Conservation (phyloP, 2,113 vertebrate species). For the Crotalus viridis region DNA sequence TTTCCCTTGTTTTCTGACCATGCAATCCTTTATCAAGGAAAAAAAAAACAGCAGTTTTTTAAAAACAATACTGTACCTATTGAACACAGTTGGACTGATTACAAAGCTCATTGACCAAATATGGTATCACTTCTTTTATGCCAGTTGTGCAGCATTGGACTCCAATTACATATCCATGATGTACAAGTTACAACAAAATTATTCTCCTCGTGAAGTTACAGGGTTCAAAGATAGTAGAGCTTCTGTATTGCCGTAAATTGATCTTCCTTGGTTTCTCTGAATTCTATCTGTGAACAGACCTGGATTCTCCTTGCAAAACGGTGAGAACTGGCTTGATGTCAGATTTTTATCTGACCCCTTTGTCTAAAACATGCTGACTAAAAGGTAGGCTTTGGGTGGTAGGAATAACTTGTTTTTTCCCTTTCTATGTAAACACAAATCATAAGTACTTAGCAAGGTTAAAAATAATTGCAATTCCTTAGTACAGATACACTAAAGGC, state of each 20-base stretch:
- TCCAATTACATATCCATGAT: constrained; percentile 68
- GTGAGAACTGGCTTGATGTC: constrained; percentile 68
- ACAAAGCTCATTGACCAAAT: constrained; percentile 55
- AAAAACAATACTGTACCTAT: not conserved
- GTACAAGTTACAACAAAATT: constrained; percentile 61
- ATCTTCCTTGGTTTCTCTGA: constrained; percentile 62
- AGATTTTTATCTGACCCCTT: constrained; percentile 61
- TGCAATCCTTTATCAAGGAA: constrained; percentile 42
- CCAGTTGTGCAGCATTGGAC: constrained; percentile 54
- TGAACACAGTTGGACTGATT: constrained; percentile 41
- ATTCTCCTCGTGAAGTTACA: constrained; percentile 54
- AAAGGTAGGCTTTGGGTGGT: not conserved
- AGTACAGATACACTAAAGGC: not conserved
- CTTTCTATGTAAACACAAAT: not conserved
- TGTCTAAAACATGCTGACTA: constrained; percentile 33
- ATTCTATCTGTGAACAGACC: constrained; percentile 54
- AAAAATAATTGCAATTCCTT: not conserved
- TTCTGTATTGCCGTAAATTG: constrained; percentile 70
- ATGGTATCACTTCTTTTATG: constrained; percentile 60
- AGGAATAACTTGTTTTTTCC: not conserved
- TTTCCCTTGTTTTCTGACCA: constrained; percentile 20
- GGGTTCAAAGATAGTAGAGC: constrained; percentile 65
- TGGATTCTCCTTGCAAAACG: constrained; percentile 61
- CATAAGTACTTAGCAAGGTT: not conserved
- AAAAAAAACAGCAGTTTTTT: constrained; percentile 15